Base-by-base conservation (phyloP, 1,140 invertebrate genomes). In the Portunus trituberculatus region DNA sequence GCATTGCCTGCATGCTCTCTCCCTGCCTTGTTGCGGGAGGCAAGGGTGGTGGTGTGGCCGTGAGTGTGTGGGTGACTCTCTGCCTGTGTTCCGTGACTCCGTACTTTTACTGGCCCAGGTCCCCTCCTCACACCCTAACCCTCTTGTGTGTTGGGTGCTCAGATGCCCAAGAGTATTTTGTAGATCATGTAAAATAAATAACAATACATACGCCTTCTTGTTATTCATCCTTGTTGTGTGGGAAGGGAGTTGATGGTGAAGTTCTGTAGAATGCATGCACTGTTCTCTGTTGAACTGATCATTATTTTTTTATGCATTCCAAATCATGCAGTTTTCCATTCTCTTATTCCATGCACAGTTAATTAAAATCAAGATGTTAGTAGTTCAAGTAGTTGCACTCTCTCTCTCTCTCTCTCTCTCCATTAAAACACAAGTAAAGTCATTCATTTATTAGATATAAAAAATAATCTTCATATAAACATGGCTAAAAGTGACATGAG, bases 141-240 rank as follows among this genome's bases (percentile, higher is more conserved):
- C 67, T 76, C 67, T 20, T n/a, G 67, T 76, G 67, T 76, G 67
- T 76, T 59, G 67, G 67, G 67, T n/a, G 67, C 67, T n/a, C 12
- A 25, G n/a, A 76, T n/a, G 67, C 67, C 67, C 67, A 76, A 76
- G 67, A 76, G 67, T 76, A 12, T 59, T 76, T 76, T 76, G 67
- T 76, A 76, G 67, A 76, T 76, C 67, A 76, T 76, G 67, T 76
- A 76, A 76, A 76, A 76, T 76, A 76, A 76, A 76, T 76, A 76
- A 76, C 67, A 76, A n/a, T 76, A 76, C 67, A 76, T 76, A 76
- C n/a, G 67, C 25, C 20, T 12, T 25, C 67, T n/a, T n/a, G 4
- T 76, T 7, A 76, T n/a, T 76, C 20, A 2, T n/a, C 67, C 67
- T 76, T n/a, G 16, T 59, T 20, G 52, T 59, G 52, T 14, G 16